Conservation (phyloP, 1,140 invertebrate genomes). For the Triops cancriformis region DNA sequence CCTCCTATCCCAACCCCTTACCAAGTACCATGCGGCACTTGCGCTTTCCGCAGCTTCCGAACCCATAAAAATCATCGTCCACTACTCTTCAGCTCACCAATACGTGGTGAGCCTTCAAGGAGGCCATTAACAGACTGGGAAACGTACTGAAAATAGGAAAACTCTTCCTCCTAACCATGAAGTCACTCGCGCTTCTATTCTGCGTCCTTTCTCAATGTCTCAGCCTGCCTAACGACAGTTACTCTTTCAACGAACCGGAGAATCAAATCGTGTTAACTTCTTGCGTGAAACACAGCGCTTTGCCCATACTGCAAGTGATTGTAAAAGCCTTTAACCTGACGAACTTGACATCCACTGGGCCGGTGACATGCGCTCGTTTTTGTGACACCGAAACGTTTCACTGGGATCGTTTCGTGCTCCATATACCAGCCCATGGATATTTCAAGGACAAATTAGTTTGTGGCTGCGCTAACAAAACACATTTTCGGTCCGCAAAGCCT, state of each 20-base stretch:
- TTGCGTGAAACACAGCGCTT: neutral
- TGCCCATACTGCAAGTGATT: neutral
- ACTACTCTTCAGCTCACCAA: neutral
- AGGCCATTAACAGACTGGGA: too few relatives aligned
- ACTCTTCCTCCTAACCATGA: neutral
- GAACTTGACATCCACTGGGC: neutral
- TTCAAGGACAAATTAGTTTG: constrained; percentile 20
- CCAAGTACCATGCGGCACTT: neutral
- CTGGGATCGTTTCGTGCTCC: constrained; percentile 11
- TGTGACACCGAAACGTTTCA: constrained; percentile 11
- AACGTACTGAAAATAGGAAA: neutral
- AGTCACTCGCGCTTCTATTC: neutral
- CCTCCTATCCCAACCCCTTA: neutral
- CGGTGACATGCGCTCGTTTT: constrained; percentile 14
- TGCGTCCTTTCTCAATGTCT: neutral
- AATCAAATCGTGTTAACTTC: neutral
- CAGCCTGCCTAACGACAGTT: neutral
- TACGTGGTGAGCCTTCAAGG: too few relatives aligned
- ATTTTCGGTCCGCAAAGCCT: neutral
- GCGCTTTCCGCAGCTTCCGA: neutral
- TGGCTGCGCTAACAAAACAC: constrained; percentile 11
- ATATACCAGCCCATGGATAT: constrained; percentile 17
- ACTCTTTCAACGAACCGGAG: neutral
- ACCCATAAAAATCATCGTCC: neutral
- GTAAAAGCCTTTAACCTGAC: neutral